Evolutionary conservation across 2,888 invertebrate genomes (phyloP).

Genomic region (Cryptus armator): DNA sequence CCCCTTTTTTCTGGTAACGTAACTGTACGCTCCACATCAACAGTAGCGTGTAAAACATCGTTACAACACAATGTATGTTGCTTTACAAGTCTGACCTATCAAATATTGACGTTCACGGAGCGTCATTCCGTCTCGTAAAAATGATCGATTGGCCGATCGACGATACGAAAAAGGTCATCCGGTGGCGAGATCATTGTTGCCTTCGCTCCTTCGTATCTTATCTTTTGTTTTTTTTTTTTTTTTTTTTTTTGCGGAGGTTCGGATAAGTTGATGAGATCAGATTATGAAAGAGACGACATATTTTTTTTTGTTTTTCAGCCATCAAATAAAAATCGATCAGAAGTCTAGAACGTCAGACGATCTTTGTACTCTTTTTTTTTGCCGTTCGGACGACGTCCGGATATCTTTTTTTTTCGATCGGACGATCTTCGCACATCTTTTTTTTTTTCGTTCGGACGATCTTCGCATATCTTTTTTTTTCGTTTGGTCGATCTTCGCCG

Average conservation of each 20-base stretch:
- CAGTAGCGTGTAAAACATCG: not conserved
- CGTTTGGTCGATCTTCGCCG: not conserved
- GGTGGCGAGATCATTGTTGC: not conserved
- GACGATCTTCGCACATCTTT: not conserved
- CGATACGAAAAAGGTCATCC: constrained; percentile 9
- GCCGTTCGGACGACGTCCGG: too few relatives aligned
- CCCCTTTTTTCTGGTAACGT: not conserved
- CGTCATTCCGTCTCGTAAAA: not conserved
- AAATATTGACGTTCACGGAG: not conserved
- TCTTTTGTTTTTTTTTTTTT: not conserved
- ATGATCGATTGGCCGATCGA: constrained; percentile 14
- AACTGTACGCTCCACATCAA: not conserved
- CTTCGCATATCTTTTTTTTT: not conserved
- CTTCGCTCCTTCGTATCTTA: not conserved
- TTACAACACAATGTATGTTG: constrained; percentile 1
- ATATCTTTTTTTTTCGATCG: not conserved
- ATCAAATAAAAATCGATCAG: not conserved
- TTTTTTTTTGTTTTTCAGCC: not conserved
- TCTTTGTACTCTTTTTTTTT: not conserved
- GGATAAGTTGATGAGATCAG: not conserved
- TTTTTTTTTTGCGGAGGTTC: not conserved
- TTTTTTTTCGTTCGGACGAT: not conserved
- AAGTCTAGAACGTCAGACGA: not conserved
- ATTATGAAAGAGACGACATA: not conserved
- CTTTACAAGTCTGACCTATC: not conserved